Conservation (phyloP, 1,140 invertebrate species). For the Drosophila aff. region DNA sequence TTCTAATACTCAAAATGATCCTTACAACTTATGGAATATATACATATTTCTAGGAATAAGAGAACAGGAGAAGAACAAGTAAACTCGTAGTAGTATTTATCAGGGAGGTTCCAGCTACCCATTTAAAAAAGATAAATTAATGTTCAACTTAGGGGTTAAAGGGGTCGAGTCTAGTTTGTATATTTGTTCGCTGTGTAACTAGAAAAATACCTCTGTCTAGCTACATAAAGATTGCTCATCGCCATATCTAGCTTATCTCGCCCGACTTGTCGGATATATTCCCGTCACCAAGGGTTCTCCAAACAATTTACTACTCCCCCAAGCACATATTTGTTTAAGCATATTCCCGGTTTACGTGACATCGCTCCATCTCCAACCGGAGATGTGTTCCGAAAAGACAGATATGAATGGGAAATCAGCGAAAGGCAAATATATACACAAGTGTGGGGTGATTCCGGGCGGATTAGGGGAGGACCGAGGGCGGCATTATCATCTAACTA, state of each 20-base stretch:
- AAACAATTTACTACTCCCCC: conserved; percentile 16
- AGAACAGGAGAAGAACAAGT: no score
- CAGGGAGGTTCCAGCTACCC: background rate
- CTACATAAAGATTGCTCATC: conserved; percentile 17
- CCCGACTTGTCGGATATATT: conserved; percentile 20
- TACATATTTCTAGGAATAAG: background rate
- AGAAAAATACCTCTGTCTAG: background rate
- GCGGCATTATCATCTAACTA: conserved; percentile 28
- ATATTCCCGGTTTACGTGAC: conserved; percentile 27
- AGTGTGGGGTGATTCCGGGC: background rate
- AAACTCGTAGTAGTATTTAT: background rate
- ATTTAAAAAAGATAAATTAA: background rate
- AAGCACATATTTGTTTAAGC: conserved; percentile 14
- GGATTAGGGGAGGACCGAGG: conserved; percentile 1
- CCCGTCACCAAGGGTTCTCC: conserved; percentile 15
- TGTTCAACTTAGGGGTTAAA: background rate
- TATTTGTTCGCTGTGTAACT: background rate
- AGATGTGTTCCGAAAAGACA: conserved; percentile 9
- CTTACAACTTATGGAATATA: background rate
- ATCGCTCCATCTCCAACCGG: background rate
- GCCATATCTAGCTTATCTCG: conserved; percentile 3
- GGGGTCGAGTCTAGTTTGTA: background rate
- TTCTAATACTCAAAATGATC: background rate
- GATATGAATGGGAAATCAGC: conserved; percentile 19
- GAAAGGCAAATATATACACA: conserved; percentile 6